These are phyloP conservation scores for Xenopus borealis DNA, from an alignment of 2,113 vertebrate species.

Conservation along the genomic window DNA sequence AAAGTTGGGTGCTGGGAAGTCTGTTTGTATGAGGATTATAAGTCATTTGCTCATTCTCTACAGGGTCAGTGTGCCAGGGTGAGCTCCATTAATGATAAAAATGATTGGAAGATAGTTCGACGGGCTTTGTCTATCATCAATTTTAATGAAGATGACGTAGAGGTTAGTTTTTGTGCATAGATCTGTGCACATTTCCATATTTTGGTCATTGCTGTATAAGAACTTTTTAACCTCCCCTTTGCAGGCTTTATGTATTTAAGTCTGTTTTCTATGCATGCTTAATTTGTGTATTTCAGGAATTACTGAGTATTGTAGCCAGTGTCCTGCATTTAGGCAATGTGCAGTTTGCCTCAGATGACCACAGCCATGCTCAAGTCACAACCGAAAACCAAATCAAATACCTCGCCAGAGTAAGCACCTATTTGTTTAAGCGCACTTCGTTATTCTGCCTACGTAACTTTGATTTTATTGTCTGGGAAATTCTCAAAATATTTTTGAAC, in stretches of 20 bases:
- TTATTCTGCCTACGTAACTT: not conserved
- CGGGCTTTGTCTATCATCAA: constrained; percentile 85
- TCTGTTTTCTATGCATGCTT: not conserved
- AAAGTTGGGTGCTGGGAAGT: too few species aligned
- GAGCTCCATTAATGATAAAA: constrained; percentile 97
- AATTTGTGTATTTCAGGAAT: constrained; percentile 66
- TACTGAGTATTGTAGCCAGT: constrained; percentile 90
- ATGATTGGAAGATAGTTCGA: constrained; percentile 88
- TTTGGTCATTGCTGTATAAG: too few species aligned
- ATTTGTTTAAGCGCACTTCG: not conserved
- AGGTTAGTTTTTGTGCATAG: constrained; percentile 68
- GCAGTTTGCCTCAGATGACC: constrained; percentile 84
- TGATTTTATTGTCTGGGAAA: too few species aligned
- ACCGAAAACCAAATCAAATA: constrained; percentile 94
- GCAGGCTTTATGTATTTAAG: too few species aligned
- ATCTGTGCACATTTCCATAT: too few species aligned
- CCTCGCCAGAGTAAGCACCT: constrained; percentile 79
- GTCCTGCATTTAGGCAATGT: constrained; percentile 93
- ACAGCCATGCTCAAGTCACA: constrained; percentile 81
- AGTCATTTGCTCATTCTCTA: constrained; percentile 18
- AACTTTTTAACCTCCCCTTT: too few species aligned
- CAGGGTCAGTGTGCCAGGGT: constrained; percentile 97
- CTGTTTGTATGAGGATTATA: too few species aligned
- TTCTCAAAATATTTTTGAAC: too few species aligned
- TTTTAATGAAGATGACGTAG: constrained; percentile 86